Evolutionary conservation across 2,888 invertebrate genomes (phyloP).

Genomic region (Caenorhabditis virilis): DNA sequence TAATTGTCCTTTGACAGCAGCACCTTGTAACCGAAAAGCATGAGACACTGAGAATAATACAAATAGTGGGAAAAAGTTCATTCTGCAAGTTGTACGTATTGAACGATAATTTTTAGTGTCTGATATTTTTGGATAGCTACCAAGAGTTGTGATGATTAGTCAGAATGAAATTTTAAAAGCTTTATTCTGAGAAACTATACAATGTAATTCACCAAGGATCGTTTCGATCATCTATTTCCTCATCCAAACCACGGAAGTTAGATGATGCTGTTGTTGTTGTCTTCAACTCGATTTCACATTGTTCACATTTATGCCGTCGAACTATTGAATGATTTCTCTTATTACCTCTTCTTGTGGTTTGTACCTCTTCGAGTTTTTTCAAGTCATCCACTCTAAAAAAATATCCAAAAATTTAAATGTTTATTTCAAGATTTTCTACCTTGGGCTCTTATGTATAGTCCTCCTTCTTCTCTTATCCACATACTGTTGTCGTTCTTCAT

Average conservation of each 20-base stretch:
- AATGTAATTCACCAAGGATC: slow-evolving; percentile 19
- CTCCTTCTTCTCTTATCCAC: slow-evolving; percentile 18
- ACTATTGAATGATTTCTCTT: no score
- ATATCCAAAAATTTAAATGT: no score
- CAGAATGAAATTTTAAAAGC: not conserved
- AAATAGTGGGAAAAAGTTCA: no score
- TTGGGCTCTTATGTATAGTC: slow-evolving; percentile 1
- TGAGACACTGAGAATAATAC: not conserved
- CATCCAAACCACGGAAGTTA: not conserved
- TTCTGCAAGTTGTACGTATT: no score
- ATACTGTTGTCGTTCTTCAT: slow-evolving; percentile 35
- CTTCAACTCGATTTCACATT: not conserved
- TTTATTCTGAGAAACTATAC: not conserved
- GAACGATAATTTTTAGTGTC: no score
- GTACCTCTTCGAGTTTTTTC: not conserved
- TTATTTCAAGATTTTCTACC: no score
- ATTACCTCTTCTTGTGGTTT: no score
- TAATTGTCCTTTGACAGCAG: slow-evolving; percentile 48
- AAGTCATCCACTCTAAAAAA: not conserved
- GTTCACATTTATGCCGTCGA: no score
- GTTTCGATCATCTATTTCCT: slow-evolving; percentile 31
- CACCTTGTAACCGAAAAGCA: slow-evolving; percentile 47
- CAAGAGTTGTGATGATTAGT: not conserved
- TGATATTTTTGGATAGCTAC: not conserved
- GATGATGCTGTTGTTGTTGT: not conserved